A percentile compares a stretch with the other conserved stretches of the same genome.
Evolutionary conservation across 2,797 vertebrate genomes (phyloP).

Genomic region (Myotis pilosus): DNA sequence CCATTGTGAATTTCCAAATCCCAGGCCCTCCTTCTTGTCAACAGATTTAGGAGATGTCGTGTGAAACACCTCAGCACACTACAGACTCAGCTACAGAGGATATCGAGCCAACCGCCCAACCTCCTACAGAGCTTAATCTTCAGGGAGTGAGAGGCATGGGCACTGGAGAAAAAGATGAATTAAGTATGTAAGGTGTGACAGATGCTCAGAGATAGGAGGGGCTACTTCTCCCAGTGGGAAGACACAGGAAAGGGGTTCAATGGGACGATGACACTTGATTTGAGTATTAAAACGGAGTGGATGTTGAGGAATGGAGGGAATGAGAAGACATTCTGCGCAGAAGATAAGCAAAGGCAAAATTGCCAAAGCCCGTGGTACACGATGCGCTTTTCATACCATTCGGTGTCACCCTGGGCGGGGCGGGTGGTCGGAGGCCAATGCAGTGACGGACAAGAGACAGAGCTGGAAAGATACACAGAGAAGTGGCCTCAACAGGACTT

Average conservation of each 20-base stretch:
- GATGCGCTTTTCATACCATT: neutral
- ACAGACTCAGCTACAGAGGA: neutral
- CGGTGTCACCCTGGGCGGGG: neutral
- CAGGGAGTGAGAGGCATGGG: neutral
- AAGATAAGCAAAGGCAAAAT: neutral
- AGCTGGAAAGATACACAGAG: neutral
- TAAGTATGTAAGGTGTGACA: neutral
- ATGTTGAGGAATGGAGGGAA: neutral
- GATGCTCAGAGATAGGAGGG: neutral
- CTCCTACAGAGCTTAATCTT: neutral
- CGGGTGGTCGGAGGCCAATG: neutral
- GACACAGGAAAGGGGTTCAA: neutral
- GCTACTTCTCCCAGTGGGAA: neutral
- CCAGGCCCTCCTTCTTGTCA: constrained; percentile 15
- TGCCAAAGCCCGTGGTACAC: rapidly evolving
- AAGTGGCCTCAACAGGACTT: neutral
- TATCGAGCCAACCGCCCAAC: neutral
- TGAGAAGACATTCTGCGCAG: neutral
- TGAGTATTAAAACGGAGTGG: neutral
- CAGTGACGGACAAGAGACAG: neutral
- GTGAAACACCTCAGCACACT: neutral
- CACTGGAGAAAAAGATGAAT: neutral
- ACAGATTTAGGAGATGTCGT: neutral
- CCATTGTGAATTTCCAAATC: constrained; percentile 47
- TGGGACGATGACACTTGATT: neutral